Base-by-base conservation (phyloP, 2,797 vertebrate genomes). In the Discoglossus pictus region DNA sequence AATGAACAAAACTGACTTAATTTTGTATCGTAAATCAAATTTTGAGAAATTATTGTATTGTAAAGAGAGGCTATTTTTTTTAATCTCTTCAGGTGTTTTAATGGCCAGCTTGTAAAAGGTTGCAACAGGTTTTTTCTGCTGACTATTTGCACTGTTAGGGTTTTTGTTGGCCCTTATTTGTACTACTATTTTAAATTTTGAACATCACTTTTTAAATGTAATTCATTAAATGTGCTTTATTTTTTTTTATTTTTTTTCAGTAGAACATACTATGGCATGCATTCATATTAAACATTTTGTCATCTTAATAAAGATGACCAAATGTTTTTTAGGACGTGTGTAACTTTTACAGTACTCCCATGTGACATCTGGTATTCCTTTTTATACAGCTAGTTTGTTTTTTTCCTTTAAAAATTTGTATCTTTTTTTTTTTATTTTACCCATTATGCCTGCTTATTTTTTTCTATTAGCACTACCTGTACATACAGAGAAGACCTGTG, bases 31-130 rank as follows among this genome's bases (percentile, higher is more conserved):
- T 87, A 87, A 84, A 92, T 78, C 81, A 87, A 86, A 86, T 94
- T 94, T 93, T 94, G 92, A 87, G 83, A 90, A 89, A 93, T 91
- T 92, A 94, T 95, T 98, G 93, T 98, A 95, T 94, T 96, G 91
- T 98, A 94, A 95, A 93, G 88, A 92, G n/a, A 92, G 91, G 92
- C 91, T 92, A 85, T 92, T 92, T 91, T 92, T 94, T 96, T 91
- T 93, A 92, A 92, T 89, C 85, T 84, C 89, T 94, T 84, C 84
- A 80, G 84, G 78, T 87, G 84, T 93, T 92, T 88, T 84, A 92
- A 90, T 92, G 89, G 94, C 92, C 93, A 94, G 93, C 92, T 88
- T 93, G 88, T 94, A 93, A 95, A 93, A 91, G 88, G 92, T 91
- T 96, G 93, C 88, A 92, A 86, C 84, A 87, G 91, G 91, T 88